These are phyloP conservation scores for Coluber constrictor DNA, from an alignment of 2,797 vertebrate genomes.

Conservation along the genomic window DNA sequence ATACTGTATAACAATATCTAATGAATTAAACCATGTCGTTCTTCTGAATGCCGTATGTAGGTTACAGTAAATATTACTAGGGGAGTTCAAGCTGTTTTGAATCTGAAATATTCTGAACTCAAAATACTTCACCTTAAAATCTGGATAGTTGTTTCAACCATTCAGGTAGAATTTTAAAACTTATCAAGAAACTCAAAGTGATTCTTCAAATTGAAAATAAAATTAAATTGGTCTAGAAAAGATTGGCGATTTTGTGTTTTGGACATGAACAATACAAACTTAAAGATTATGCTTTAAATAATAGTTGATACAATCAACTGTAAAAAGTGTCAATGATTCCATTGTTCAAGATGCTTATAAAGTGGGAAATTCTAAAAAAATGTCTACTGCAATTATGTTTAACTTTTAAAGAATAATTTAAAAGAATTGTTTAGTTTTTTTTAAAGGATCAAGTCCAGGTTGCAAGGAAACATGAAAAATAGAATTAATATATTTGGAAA, in stretches of 20 bases:
- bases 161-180: background rate
- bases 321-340: background rate
- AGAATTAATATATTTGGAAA: background rate
- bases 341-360: background rate
- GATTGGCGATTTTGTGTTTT: background rate
- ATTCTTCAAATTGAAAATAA: background rate
- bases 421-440: background rate
- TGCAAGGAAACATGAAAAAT: background rate
- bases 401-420: background rate
- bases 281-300: background rate
- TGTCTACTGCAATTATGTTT: background rate
- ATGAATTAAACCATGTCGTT: background rate
- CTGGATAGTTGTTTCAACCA: background rate
- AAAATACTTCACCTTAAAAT: background rate
- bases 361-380: background rate
- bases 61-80: background rate
- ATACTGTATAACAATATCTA: background rate
- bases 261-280: background rate
- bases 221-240: background rate
- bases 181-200: background rate
- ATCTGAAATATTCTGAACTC: background rate
- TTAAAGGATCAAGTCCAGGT: background rate
- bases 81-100: background rate
- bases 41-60: background rate
- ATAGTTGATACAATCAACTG: background rate